These are phyloP conservation scores for Carapus acus DNA, from an alignment of 2,797 vertebrate species.

Conservation along the genomic window DNA sequence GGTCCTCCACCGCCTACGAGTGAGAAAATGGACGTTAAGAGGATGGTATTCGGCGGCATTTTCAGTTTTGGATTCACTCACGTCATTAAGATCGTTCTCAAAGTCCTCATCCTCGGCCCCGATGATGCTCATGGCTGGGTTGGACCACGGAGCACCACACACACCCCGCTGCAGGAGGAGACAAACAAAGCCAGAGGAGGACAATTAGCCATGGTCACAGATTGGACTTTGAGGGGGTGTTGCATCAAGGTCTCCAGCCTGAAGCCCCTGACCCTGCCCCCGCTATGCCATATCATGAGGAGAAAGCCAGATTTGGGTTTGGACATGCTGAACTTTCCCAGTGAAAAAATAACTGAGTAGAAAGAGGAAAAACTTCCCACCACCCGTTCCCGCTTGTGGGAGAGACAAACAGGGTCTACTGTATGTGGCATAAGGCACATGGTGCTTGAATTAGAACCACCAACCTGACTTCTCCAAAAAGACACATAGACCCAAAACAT, in stretches of 20 bases:
- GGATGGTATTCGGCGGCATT: background rate
- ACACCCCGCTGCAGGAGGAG: slow-evolving; percentile 48
- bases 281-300: slow-evolving; percentile 44
- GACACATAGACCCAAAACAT: slow-evolving; percentile 5
- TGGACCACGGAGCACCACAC: slow-evolving; percentile 62
- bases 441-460: slow-evolving; percentile 10
- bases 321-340: slow-evolving; percentile 31
- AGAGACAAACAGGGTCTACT: background rate
- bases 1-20: slow-evolving; percentile 73
- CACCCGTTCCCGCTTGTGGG: slow-evolving; percentile 14
- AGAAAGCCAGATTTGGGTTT: slow-evolving; percentile 31
- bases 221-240: slow-evolving; percentile 35
- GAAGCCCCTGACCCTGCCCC: slow-evolving; percentile 30
- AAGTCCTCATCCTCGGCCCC: slow-evolving; percentile 94
- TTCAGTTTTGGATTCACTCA: slow-evolving; percentile 58
- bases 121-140: slow-evolving; percentile 80
- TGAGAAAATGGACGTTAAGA: background rate
- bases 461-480: background rate
- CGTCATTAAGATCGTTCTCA: slow-evolving; percentile 83
- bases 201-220: slow-evolving; percentile 41
- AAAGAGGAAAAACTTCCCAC: slow-evolving; percentile 25
- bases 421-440: slow-evolving; percentile 2
- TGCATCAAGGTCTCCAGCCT: no score
- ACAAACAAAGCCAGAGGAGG: slow-evolving; percentile 19
- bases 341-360: slow-evolving; percentile 29